Evolutionary conservation across 1,140 invertebrate species (phyloP), one percentile per base, ranked within the genome.

Genomic region (Neodiprion fabricii): DNA sequence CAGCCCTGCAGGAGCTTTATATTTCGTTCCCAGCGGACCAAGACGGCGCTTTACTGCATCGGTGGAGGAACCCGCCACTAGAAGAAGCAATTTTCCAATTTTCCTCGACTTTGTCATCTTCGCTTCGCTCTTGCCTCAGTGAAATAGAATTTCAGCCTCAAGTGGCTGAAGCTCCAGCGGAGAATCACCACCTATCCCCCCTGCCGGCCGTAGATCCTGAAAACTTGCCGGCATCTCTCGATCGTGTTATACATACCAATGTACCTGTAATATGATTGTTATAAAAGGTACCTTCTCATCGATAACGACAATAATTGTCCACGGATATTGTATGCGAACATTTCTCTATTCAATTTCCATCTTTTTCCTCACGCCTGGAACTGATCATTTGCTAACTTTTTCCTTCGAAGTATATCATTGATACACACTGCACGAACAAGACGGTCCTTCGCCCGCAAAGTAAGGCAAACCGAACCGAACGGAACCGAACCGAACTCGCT

Each of bases 101-200:
- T 88, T 86, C 80, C 78, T 77, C 72, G 85, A 87, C 87, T 87
- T 88, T 88, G 86, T 87, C 87, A 88, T 87, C 83, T 86, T 86
- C 86, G 85, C 85, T 85, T 86, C 83, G 82, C 84, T 84, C 86
- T 87, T 87, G 28, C 82, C 81, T 76, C 78, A 77, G 68, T 77
- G 79, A 89, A 88, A 88, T 87, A 85, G 85, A 87, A 89, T 88
- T 88, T 87, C 81, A 78, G 77, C 75, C 75, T 75, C 79, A 74
- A 81, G 79, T 80, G 78, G 79, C 79, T 74, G 72, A 67, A 73
- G 49, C 72, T 72, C 69, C n/a, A 40, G 28, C 28, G 28, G 28
- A 40, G 28, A 40, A 40, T 40, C 28, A 40, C 28, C 28, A 21
- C 28, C 28, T 40, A 40, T 40, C 28, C 28, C 28, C 28, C 28